These are phyloP conservation scores for Gallinago nigripennis DNA, from an alignment of 2,797 vertebrate species.

Conservation along the genomic window DNA sequence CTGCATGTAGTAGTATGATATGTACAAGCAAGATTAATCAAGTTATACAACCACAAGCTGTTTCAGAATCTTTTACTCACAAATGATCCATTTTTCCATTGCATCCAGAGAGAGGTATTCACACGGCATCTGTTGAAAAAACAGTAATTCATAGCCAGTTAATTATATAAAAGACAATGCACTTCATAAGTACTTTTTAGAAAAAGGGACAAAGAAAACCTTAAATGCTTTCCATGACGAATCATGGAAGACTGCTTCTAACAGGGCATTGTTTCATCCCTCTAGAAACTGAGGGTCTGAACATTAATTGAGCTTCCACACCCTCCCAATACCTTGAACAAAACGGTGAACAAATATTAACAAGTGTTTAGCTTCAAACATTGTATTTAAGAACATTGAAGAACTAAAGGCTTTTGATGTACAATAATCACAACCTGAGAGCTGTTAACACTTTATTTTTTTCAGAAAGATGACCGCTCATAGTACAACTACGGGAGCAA, in stretches of 20 bases:
- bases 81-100: slow-evolving; percentile 99
- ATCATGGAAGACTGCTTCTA: neutral
- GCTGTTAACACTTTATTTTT: accelerated
- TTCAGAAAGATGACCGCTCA: neutral
- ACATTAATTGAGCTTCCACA: neutral
- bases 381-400: neutral
- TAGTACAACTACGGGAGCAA: neutral
- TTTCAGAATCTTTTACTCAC: slow-evolving; percentile 83
- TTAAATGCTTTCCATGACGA: neutral
- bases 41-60: neutral
- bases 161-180: neutral
- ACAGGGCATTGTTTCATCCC: neutral
- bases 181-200: neutral
- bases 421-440: neutral
- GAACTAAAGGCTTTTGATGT: neutral
- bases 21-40: neutral
- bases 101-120: slow-evolving; percentile 96
- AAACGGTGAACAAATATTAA: neutral
- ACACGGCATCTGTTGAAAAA: slow-evolving; percentile 91
- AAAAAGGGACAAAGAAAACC: neutral
- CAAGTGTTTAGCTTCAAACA: neutral
- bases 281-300: neutral
- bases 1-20: neutral
- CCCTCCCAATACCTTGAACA: neutral
- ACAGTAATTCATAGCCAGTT: neutral